Evolutionary conservation across 2,797 vertebrate species (phyloP).

Genomic region (Alca torda): DNA sequence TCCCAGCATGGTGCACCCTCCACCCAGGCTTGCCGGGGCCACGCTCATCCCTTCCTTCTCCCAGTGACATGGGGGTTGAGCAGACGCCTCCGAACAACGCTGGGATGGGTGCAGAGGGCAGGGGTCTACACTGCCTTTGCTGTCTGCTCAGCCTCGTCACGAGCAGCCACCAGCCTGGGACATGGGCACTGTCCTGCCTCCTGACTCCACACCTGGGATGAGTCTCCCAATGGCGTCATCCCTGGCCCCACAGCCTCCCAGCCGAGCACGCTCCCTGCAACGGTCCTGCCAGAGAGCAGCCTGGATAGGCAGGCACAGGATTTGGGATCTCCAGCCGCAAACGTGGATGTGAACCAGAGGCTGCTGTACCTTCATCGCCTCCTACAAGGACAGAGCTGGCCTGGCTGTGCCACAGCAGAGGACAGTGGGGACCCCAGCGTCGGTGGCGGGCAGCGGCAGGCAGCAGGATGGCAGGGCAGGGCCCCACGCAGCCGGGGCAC

Average conservation of each 20-base stretch:
- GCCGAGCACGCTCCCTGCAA: fast-evolving
- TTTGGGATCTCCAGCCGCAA: neutral
- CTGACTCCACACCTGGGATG: fast-evolving
- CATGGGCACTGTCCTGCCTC: neutral
- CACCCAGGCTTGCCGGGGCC: fast-evolving
- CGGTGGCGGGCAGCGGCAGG: neutral
- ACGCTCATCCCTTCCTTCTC: fast-evolving
- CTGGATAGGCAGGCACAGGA: neutral
- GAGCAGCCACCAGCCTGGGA: neutral
- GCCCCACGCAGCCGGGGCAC: fast-evolving
- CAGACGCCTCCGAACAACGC: fast-evolving
- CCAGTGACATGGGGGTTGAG: fast-evolving
- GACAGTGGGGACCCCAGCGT: neutral
- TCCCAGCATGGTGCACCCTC: neutral
- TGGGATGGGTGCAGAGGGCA: neutral
- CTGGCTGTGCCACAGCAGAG: neutral
- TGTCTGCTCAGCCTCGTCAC: neutral
- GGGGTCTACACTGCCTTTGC: fast-evolving
- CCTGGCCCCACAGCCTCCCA: neutral
- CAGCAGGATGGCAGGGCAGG: neutral
- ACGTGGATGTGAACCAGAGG: neutral
- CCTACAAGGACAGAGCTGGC: neutral
- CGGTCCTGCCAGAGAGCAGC: neutral
- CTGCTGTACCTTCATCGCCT: neutral
- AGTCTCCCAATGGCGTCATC: neutral